A percentile compares a stretch with the other conserved stretches of the same genome.
Evolutionary conservation across 2,888 invertebrate species (phyloP).

Genomic region (Encarsia formosa): DNA sequence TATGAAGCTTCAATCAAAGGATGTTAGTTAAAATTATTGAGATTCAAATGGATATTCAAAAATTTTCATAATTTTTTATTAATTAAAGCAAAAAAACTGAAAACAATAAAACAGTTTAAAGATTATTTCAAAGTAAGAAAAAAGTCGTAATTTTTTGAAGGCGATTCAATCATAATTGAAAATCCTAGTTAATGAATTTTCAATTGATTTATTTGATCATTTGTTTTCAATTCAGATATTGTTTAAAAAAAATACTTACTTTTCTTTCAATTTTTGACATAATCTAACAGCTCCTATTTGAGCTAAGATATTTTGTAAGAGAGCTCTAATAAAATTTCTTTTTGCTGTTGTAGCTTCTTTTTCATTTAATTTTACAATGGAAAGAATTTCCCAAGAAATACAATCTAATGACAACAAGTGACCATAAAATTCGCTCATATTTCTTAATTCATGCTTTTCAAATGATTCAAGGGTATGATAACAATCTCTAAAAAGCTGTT

Average conservation of each 20-base stretch:
- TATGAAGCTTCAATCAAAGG: too few species aligned
- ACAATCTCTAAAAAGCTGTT: slow-evolving; percentile 11
- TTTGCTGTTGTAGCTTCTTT: slow-evolving; percentile 3
- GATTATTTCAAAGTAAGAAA: too few species aligned
- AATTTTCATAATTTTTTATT: too few species aligned
- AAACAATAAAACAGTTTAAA: too few species aligned
- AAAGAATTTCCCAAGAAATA: slow-evolving; percentile 17
- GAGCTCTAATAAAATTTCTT: slow-evolving; percentile 18
- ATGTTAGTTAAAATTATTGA: too few species aligned
- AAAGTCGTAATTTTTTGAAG: too few species aligned
- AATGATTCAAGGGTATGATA: slow-evolving; percentile 13
- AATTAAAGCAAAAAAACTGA: too few species aligned
- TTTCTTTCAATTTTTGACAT: slow-evolving; percentile 10
- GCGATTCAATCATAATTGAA: too few species aligned
- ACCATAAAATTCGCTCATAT: slow-evolving; percentile 17
- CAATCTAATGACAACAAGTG: slow-evolving; percentile 14
- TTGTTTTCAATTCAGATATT: neutral
- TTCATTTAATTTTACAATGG: slow-evolving; percentile 9
- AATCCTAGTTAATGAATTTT: too few species aligned
- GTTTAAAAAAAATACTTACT: slow-evolving; percentile 4
- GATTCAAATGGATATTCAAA: too few species aligned
- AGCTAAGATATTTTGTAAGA: slow-evolving; percentile 13
- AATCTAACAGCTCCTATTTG: slow-evolving; percentile 9
- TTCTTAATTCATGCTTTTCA: slow-evolving; percentile 18
- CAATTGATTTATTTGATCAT: neutral